A percentile compares a stretch with the other conserved stretches of the same genome.
Conservation (phyloP, 2,888 invertebrate genomes). For the Yponomeuta evonymella region DNA sequence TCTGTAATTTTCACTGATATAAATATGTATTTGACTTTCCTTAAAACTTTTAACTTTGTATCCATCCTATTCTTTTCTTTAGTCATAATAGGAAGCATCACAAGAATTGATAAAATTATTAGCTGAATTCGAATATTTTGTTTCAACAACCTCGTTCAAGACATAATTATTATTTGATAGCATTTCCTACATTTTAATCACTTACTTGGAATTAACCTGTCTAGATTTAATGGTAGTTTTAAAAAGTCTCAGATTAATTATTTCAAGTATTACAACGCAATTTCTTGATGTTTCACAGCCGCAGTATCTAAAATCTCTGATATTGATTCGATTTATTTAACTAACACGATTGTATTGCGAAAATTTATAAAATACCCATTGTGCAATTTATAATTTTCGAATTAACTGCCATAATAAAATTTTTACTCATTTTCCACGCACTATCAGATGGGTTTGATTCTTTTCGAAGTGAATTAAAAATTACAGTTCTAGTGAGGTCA, state of each 20-base stretch:
- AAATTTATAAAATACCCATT: not conserved
- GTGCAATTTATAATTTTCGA: not conserved
- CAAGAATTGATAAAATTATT: too few species aligned
- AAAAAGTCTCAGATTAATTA: not conserved
- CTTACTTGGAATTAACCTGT: not conserved
- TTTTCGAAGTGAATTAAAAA: too few species aligned
- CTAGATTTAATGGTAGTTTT: not conserved
- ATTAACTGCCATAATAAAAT: too few species aligned
- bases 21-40: not conserved
- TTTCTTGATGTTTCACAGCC: constrained; percentile 64
- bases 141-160: too few species aligned
- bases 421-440: too few species aligned
- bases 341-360: not conserved
- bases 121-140: too few species aligned
- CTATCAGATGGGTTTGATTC: too few species aligned
- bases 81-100: too few species aligned
- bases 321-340: constrained; percentile 40
- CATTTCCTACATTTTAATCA: not conserved
- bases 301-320: constrained; percentile 57
- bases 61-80: not conserved
- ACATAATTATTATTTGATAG: too few species aligned
- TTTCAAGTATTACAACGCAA: constrained; percentile 37
- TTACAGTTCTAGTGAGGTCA: too few species aligned
- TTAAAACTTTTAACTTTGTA: not conserved
- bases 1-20: not conserved